These are phyloP conservation scores for Diarsia rubi DNA, from an alignment of 2,888 invertebrate species.

Conservation along the genomic window DNA sequence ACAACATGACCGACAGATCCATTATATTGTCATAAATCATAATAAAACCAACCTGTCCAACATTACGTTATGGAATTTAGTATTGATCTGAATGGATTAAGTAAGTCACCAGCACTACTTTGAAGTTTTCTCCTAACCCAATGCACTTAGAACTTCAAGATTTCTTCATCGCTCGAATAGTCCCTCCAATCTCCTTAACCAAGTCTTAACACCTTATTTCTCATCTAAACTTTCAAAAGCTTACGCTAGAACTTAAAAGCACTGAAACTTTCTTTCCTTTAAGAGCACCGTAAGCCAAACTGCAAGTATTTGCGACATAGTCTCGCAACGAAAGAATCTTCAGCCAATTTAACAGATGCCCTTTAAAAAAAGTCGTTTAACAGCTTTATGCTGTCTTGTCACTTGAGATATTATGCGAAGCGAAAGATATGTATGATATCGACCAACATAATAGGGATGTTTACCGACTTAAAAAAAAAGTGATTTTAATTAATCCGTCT, in stretches of 20 bases:
- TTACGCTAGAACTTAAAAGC: conserved; percentile 4
- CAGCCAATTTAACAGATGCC: conserved; percentile 7
- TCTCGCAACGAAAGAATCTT: not conserved
- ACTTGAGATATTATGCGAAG: not conserved
- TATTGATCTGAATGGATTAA: conserved; percentile 7
- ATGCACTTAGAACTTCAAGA: conserved; percentile 17
- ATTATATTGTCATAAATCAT: not conserved
- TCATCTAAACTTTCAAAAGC: not conserved
- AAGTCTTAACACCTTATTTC: not conserved
- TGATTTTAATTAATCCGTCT: too few relatives aligned
- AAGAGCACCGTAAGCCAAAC: conserved; percentile 20
- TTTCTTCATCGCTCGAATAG: not conserved
- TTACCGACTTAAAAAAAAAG: too few relatives aligned
- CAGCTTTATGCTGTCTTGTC: not conserved
- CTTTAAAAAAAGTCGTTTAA: conserved; percentile 35
- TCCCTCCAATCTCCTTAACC: not conserved
- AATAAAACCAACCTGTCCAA: not conserved
- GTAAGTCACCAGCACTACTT: not conserved
- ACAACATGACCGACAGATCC: not conserved
- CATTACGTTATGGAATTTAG: not conserved
- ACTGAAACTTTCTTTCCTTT: not conserved
- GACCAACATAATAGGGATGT: too few relatives aligned
- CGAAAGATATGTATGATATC: not conserved
- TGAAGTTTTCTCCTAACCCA: not conserved
- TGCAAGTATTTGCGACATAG: conserved; percentile 6